These are phyloP conservation scores for Biston betularia DNA, from an alignment of 2,888 invertebrate genomes.

Conservation along the genomic window DNA sequence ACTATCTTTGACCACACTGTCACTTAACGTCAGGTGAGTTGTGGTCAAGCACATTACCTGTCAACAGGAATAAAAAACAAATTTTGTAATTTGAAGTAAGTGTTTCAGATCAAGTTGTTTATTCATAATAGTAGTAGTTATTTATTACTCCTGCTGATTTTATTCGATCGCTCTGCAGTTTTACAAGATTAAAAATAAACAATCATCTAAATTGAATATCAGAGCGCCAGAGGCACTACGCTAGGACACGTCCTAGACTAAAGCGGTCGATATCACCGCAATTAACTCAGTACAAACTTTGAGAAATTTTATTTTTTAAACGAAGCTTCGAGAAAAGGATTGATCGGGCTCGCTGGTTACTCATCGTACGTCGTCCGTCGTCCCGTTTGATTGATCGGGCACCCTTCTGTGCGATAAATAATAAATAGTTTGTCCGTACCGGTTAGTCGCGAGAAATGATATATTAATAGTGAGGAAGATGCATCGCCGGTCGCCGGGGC, in stretches of 20 bases:
- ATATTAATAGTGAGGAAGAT: slow-evolving; percentile 72
- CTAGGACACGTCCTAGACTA: not conserved
- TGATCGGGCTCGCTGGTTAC: slow-evolving; percentile 12
- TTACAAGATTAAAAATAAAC: no score
- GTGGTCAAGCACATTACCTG: no score
- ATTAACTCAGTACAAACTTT: not conserved
- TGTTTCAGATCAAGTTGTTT: no score
- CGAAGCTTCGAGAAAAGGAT: slow-evolving; percentile 6
- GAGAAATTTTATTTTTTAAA: slow-evolving; percentile 23
- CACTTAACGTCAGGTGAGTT: no score
- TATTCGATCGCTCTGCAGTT: no score
- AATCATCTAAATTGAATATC: no score
- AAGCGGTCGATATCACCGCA: not conserved
- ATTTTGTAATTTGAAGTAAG: no score
- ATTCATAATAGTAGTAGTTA: no score
- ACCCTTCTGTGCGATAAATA: slow-evolving; percentile 79
- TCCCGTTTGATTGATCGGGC: slow-evolving; percentile 72
- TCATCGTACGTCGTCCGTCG: slow-evolving; percentile 1
- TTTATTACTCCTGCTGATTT: no score
- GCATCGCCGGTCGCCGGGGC: slow-evolving; percentile 54
- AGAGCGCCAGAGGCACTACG: no score
- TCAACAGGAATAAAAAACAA: no score
- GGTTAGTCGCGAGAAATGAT: slow-evolving; percentile 77
- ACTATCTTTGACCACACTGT: no score
- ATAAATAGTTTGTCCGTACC: slow-evolving; percentile 79